Conservation (phyloP, 2,113 vertebrate species). For the Notothenia coriiceps region DNA sequence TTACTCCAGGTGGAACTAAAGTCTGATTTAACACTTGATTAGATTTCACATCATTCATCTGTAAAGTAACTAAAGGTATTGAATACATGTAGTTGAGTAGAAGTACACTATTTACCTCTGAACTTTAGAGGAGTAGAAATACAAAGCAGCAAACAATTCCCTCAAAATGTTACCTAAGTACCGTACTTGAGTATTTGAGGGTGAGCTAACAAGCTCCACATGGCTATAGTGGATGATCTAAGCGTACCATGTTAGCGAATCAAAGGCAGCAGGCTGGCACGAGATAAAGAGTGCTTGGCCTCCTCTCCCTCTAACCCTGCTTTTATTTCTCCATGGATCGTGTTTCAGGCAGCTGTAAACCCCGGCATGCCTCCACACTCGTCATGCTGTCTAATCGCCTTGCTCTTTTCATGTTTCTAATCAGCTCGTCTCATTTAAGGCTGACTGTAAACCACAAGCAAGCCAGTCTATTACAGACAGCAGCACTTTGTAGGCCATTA, state of each 20-base stretch:
- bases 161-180: too few species aligned
- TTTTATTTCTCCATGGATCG: slow-evolving; percentile 62
- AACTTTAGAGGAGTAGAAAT: too few species aligned
- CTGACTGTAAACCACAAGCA: slow-evolving; percentile 60
- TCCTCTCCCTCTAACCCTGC: slow-evolving; percentile 17
- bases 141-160: too few species aligned
- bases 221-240: slow-evolving; percentile 72
- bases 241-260: slow-evolving; percentile 59
- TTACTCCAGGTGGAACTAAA: too few species aligned
- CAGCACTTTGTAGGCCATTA: slow-evolving; percentile 45
- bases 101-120: too few species aligned
- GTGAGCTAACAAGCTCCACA: slow-evolving; percentile 70
- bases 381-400: slow-evolving; percentile 50
- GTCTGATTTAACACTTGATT: too few species aligned
- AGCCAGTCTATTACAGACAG: slow-evolving; percentile 47
- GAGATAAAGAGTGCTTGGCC: slow-evolving; percentile 70
- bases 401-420: slow-evolving; percentile 70
- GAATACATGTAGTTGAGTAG: too few species aligned
- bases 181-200: slow-evolving; percentile 1
- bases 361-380: slow-evolving; percentile 49
- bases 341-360: slow-evolving; percentile 72
- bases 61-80: too few species aligned
- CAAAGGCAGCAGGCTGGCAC: slow-evolving; percentile 78
- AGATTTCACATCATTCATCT: too few species aligned
- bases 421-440: slow-evolving; percentile 64